These are phyloP conservation scores for Pseudorasbora parva DNA, from an alignment of 2,113 vertebrate genomes.

Conservation along the genomic window DNA sequence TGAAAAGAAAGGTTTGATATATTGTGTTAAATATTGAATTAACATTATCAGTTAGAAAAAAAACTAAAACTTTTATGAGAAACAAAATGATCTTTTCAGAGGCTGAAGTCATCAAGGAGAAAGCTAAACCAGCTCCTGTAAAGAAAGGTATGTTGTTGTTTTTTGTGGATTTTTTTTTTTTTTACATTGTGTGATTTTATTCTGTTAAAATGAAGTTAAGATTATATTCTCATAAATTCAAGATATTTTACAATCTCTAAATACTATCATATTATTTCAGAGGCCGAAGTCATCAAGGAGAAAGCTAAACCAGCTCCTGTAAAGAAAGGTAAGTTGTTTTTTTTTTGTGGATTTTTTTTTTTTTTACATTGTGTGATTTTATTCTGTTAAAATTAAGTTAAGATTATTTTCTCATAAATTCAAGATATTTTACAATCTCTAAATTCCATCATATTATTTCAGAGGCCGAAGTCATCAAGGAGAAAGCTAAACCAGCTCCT, in stretches of 20 bases:
- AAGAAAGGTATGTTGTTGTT: constrained; percentile 11
- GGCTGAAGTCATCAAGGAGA: constrained; percentile 58
- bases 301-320: constrained; percentile 6
- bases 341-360: too few species aligned
- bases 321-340: constrained; percentile 9
- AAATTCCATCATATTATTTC: too few species aligned
- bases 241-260: background rate
- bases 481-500: too few species aligned
- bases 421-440: background rate
- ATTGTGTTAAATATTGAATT: background rate
- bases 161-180: too few species aligned
- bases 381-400: background rate
- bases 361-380: too few species aligned
- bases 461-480: too few species aligned
- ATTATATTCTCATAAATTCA: background rate
- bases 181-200: too few species aligned
- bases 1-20: constrained; percentile 31
- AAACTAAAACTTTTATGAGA: too few species aligned
- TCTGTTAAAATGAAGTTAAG: background rate
- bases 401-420: background rate
- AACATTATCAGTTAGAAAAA: background rate
- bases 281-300: constrained; percentile 33
- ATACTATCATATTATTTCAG: constrained; percentile 8
- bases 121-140: constrained; percentile 54
- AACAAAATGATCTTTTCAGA: constrained; percentile 1